These are phyloP conservation scores for Apamea epomidion DNA, from an alignment of 2,888 invertebrate species.

Conservation along the genomic window DNA sequence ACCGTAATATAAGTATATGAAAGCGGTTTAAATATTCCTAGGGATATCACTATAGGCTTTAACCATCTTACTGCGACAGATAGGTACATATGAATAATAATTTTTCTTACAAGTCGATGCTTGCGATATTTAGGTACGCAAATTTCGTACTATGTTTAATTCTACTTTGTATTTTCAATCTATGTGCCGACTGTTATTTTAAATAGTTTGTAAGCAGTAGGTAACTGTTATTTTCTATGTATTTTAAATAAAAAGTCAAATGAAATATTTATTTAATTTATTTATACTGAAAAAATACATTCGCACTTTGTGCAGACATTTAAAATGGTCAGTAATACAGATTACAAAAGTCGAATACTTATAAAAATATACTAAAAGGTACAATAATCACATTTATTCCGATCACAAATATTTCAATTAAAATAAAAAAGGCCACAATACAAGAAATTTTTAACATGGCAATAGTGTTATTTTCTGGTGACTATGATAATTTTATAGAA, in stretches of 20 bases:
- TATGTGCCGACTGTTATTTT: constrained; percentile 36
- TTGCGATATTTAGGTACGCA: constrained; percentile 1
- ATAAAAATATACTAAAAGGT: constrained; percentile 50
- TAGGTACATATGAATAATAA: too few relatives aligned
- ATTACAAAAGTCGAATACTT: constrained; percentile 47
- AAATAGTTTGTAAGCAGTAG: constrained; percentile 2
- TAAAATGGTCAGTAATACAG: constrained; percentile 30
- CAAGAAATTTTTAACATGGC: constrained; percentile 33
- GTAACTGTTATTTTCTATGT: constrained; percentile 3
- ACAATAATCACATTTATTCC: constrained; percentile 60
- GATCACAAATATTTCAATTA: constrained; percentile 69
- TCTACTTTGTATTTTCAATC: neutral
- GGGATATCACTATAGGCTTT: too few relatives aligned
- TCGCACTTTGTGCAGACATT: constrained; percentile 67
- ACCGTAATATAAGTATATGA: too few relatives aligned
- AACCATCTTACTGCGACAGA: too few relatives aligned
- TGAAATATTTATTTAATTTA: constrained; percentile 42
- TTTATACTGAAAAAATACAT: constrained; percentile 46
- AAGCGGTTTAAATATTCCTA: too few relatives aligned
- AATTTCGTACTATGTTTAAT: neutral
- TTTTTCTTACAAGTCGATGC: neutral
- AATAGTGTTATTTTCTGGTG: constrained; percentile 5
- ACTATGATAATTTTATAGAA: constrained; percentile 1
- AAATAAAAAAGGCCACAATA: constrained; percentile 56
- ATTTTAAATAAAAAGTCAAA: constrained; percentile 49